Percentiles rank a stretch among this genome's conserved stretches.
Evolutionary conservation across 2,797 vertebrate species (phyloP).

Genomic region (Merluccius polli): DNA sequence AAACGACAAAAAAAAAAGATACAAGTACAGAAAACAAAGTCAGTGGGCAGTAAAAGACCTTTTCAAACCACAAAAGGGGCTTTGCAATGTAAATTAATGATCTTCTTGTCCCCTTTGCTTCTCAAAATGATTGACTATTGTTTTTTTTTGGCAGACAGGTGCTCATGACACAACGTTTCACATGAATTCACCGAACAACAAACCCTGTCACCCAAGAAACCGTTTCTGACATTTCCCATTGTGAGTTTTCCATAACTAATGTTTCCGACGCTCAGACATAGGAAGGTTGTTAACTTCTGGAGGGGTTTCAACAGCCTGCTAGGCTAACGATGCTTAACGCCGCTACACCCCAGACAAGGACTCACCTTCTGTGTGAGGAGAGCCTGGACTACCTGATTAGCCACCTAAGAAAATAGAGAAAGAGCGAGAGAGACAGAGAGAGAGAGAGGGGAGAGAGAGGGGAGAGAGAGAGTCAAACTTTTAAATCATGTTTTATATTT

Average conservation of each 20-base stretch:
- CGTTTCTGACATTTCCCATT: neutral
- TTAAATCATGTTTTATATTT: neutral
- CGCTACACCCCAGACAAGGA: neutral
- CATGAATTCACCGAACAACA: neutral
- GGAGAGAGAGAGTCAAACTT: too few species aligned
- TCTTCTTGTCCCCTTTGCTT: neutral
- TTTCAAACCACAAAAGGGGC: neutral
- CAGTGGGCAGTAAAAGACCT: neutral
- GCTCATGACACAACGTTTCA: neutral
- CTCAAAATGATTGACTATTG: neutral
- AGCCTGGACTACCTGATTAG: conserved; percentile 92
- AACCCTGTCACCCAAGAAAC: neutral
- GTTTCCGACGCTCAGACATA: neutral
- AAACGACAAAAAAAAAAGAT: neutral
- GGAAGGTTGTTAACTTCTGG: neutral
- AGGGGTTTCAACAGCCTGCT: neutral
- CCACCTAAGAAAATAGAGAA: conserved; percentile 70
- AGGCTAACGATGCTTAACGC: neutral
- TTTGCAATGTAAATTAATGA: neutral
- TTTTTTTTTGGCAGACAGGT: neutral
- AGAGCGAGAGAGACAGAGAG: neutral
- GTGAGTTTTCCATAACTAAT: neutral
- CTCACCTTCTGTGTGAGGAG: conserved; percentile 91
- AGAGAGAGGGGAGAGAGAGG: neutral
- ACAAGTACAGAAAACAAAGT: neutral